These are phyloP conservation scores for Nemoura dubitans DNA, from an alignment of 2,888 invertebrate genomes.

Conservation along the genomic window DNA sequence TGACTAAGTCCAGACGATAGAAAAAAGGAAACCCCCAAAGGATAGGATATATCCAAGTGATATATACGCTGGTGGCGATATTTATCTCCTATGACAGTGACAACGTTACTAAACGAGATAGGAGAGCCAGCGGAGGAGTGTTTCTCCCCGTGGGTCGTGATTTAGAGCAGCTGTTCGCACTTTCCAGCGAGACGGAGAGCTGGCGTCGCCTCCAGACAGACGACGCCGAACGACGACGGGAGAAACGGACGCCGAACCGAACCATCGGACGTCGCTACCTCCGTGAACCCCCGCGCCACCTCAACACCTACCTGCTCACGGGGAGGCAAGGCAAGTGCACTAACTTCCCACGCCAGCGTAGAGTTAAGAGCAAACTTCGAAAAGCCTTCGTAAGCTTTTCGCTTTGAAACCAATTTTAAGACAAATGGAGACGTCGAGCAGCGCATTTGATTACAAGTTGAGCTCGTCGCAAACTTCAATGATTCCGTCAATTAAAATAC, in stretches of 20 bases:
- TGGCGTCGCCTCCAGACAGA: conserved; percentile 12
- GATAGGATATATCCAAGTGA: too few relatives aligned
- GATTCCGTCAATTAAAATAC: background rate
- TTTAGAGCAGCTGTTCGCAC: background rate
- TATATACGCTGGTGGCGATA: too few relatives aligned
- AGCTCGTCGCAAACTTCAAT: background rate
- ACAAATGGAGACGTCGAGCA: too few relatives aligned
- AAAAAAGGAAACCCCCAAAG: too few relatives aligned
- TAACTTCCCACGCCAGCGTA: background rate
- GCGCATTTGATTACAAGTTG: too few relatives aligned
- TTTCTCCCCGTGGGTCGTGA: background rate
- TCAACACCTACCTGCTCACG: conserved; percentile 42
- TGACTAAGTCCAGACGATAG: too few relatives aligned
- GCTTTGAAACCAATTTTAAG: too few relatives aligned
- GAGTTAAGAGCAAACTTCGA: too few relatives aligned
- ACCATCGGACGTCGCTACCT: conserved; percentile 41
- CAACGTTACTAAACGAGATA: too few relatives aligned
- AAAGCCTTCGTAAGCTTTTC: too few relatives aligned
- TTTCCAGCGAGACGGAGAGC: conserved; percentile 1
- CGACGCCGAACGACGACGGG: conserved; percentile 25
- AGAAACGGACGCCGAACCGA: conserved; percentile 26
- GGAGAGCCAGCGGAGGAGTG: background rate
- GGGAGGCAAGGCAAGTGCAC: conserved; percentile 32
- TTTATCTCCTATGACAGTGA: too few relatives aligned
- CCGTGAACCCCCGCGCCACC: conserved; percentile 44